phyloP scores from a whole-genome alignment of 2,113 vertebrate species.

The Puntigrus tetrazona region DNA sequence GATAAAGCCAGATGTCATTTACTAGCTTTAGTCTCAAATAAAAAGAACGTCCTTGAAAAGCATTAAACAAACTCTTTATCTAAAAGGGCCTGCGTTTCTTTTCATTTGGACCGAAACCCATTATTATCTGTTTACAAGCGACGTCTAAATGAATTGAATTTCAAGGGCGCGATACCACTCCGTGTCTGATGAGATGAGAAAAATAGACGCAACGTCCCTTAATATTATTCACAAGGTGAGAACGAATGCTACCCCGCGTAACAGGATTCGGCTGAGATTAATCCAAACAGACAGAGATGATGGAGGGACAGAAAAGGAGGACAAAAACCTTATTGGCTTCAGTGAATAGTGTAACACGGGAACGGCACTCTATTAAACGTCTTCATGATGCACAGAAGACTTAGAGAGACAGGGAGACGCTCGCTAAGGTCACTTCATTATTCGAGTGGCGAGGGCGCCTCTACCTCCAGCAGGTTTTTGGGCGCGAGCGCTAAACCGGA shows the following conservation, averaged over 20 bases:
- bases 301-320: slow-evolving; percentile 19
- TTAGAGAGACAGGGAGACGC: slow-evolving; percentile 44
- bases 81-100: background rate
- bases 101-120: slow-evolving; percentile 1
- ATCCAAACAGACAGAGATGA: slow-evolving; percentile 31
- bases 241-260: slow-evolving; percentile 15
- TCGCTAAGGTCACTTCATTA: slow-evolving; percentile 57
- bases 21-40: background rate
- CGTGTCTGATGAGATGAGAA: slow-evolving; percentile 24
- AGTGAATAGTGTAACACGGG: background rate
- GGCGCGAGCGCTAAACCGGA: slow-evolving; percentile 57
- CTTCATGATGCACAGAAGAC: slow-evolving; percentile 56
- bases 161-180: slow-evolving; percentile 8
- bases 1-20: slow-evolving; percentile 18
- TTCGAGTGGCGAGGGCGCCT: slow-evolving; percentile 44
- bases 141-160: slow-evolving; percentile 33
- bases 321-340: slow-evolving; percentile 21
- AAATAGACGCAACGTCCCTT: slow-evolving; percentile 22
- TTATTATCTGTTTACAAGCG: slow-evolving; percentile 32
- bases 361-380: slow-evolving; percentile 33
- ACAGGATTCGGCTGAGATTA: slow-evolving; percentile 32
- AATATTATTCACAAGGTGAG: slow-evolving; percentile 37
- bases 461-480: slow-evolving; percentile 52
- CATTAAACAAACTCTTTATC: slow-evolving; percentile 1
- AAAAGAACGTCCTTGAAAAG: background rate